Evolutionary conservation across 2,113 vertebrate genomes (phyloP), one percentile per base, ranked within the genome.

Genomic region (Cnemophilus loriae): DNA sequence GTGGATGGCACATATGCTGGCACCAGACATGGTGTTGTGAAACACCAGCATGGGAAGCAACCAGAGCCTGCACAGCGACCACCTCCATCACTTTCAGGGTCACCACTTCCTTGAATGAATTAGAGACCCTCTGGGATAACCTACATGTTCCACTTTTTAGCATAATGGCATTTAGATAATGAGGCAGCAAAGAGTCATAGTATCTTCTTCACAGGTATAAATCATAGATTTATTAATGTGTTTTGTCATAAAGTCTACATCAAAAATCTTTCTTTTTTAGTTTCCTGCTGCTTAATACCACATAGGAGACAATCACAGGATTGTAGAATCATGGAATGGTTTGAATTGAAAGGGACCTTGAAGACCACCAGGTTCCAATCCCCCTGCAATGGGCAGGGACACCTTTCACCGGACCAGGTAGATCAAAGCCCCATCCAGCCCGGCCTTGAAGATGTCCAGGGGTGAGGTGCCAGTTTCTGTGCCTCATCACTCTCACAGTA

Each of bases 1-100:
- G 0, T 49, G 35, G 32, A 24, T 0, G 0, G 18, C 2, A 2
- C 24, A 39, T 1, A 0, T 1, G 3, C 44, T 78, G 41, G 13
- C 32, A 39, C 27, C 1, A 1, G 39, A 32, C 4, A 18, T 0
- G 1, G 26, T 41, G 11, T 12, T 1, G 0, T 9, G 24, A 39
- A 37, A 26, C 8, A 46, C 14, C 28, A 44, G 33, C 37, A 30
- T 39, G 27, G n/a, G 28, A n/a, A 53, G 10, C 2, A 30, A 1
- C 0, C 16, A 44, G 1, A 35, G 16, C 6, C 23, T 2, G 0
- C 41, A 26, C 18, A 80, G 11, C 23, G 80, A 22, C 18, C 5
- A 33, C 7, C 21, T 56, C 28, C 28, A 57, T 11, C 27, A 27
- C 11, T 56, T 87, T 44, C 24, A 81, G 10, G 56, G 14, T 8